These are phyloP conservation scores for Trichomalopsis sarcophagae DNA, from an alignment of 1,140 invertebrate genomes.

Conservation along the genomic window DNA sequence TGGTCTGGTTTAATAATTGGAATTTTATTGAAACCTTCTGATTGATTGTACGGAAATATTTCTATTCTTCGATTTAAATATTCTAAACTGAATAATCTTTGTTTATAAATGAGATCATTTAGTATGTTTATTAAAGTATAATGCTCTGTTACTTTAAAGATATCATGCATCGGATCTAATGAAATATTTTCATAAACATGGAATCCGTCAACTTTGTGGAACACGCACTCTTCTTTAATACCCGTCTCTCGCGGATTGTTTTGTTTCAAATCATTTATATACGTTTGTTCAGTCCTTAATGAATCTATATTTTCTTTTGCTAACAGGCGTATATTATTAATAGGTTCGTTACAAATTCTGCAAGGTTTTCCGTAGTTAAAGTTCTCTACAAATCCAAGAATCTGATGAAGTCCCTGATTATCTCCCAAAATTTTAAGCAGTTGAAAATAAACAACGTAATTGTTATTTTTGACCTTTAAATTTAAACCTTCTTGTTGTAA, in stretches of 20 bases:
- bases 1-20: conserved; percentile 23
- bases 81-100: conserved; percentile 61
- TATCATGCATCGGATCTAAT: conserved; percentile 70
- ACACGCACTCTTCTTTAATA: conserved; percentile 66
- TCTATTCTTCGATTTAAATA: conserved; percentile 57
- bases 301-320: neutral
- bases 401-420: conserved; percentile 38
- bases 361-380: conserved; percentile 50
- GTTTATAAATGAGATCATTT: conserved; percentile 57
- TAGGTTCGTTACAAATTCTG: conserved; percentile 41
- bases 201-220: conserved; percentile 62
- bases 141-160: conserved; percentile 67
- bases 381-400: conserved; percentile 51
- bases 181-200: conserved; percentile 66
- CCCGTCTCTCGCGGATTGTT: conserved; percentile 53
- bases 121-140: conserved; percentile 65
- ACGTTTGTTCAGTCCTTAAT: neutral
- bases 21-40: conserved; percentile 33
- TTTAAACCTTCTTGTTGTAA: conserved; percentile 41
- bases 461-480: conserved; percentile 22
- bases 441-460: conserved; percentile 43
- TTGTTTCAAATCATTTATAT: conserved; percentile 41
- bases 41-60: conserved; percentile 48
- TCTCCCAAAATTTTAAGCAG: conserved; percentile 43
- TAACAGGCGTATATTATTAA: neutral